Evolutionary conservation across 2,797 vertebrate species (phyloP).

Genomic region (Rhodeus uyekii): DNA sequence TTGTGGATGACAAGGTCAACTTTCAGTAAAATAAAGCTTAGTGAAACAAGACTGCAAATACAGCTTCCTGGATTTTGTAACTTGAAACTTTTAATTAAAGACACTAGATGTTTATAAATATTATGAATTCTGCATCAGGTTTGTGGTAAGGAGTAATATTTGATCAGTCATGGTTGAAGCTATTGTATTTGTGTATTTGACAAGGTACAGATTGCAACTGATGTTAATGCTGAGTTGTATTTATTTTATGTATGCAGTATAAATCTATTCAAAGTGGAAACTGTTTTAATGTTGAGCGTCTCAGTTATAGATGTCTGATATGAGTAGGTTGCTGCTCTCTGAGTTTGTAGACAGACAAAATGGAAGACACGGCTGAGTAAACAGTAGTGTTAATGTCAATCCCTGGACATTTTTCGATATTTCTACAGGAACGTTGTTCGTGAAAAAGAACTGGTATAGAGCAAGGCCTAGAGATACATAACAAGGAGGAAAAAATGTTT

Average conservation of each 20-base stretch:
- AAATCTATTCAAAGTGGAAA: neutral
- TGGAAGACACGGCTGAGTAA: neutral
- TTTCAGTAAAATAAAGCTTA: too few relatives aligned
- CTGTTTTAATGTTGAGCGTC: neutral
- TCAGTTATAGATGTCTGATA: neutral
- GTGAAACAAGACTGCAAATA: neutral
- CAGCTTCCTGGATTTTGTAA: neutral
- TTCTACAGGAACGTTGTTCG: neutral
- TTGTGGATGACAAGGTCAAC: too few relatives aligned
- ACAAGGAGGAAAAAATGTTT: slow-evolving; percentile 42
- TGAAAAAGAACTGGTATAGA: slow-evolving; percentile 34
- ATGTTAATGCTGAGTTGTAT: neutral
- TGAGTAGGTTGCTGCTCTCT: neutral
- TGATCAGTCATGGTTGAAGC: neutral
- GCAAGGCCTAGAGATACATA: slow-evolving; percentile 38
- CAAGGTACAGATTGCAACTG: neutral
- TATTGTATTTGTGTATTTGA: too few relatives aligned
- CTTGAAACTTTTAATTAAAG: too few relatives aligned
- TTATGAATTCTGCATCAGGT: too few relatives aligned
- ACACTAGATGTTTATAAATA: too few relatives aligned
- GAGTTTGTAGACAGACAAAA: neutral
- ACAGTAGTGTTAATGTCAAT: neutral
- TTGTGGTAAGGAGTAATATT: too few relatives aligned
- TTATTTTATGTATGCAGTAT: neutral
- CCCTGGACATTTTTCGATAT: neutral